phyloP scores from a whole-genome alignment of 2,113 vertebrate species.

The Myrmecobius fasciatus region DNA sequence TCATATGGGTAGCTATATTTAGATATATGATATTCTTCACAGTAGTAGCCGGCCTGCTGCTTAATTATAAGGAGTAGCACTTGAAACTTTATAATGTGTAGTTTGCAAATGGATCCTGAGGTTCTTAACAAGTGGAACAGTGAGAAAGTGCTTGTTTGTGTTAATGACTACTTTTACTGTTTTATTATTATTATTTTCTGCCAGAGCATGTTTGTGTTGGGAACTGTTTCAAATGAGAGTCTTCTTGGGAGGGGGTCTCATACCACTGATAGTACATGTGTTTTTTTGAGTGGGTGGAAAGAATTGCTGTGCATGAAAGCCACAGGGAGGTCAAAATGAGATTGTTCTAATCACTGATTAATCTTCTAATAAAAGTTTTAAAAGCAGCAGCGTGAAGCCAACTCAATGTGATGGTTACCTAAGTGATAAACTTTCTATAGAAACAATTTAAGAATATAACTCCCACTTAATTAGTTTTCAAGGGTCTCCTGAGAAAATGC shows the following conservation, averaged over 20 bases:
- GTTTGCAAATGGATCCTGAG: slow-evolving; percentile 30
- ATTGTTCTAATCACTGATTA: slow-evolving; percentile 43
- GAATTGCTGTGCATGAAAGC: slow-evolving; percentile 50
- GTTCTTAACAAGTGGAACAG: background rate
- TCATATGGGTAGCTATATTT: background rate
- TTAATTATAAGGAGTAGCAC: background rate
- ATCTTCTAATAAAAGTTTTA: slow-evolving; percentile 67
- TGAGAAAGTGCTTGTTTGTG: slow-evolving; percentile 32
- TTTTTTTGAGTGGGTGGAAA: slow-evolving; percentile 51
- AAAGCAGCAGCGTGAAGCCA: background rate
- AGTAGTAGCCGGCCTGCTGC: background rate
- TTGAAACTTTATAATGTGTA: background rate
- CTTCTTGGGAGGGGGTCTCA: slow-evolving; percentile 34
- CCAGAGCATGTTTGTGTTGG: background rate
- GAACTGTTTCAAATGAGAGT: slow-evolving; percentile 31
- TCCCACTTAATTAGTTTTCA: slow-evolving; percentile 61
- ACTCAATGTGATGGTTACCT: slow-evolving; percentile 55
- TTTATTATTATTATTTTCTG: background rate
- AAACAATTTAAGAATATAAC: slow-evolving; percentile 49
- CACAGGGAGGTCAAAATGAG: slow-evolving; percentile 51
- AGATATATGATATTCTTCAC: background rate
- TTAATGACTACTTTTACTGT: slow-evolving; percentile 44
- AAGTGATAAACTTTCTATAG: slow-evolving; percentile 44
- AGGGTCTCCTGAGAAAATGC: slow-evolving; percentile 57
- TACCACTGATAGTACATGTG: slow-evolving; percentile 20